Evolutionary conservation across 2,888 invertebrate genomes (phyloP).

Genomic region (Eilema griseolum): DNA sequence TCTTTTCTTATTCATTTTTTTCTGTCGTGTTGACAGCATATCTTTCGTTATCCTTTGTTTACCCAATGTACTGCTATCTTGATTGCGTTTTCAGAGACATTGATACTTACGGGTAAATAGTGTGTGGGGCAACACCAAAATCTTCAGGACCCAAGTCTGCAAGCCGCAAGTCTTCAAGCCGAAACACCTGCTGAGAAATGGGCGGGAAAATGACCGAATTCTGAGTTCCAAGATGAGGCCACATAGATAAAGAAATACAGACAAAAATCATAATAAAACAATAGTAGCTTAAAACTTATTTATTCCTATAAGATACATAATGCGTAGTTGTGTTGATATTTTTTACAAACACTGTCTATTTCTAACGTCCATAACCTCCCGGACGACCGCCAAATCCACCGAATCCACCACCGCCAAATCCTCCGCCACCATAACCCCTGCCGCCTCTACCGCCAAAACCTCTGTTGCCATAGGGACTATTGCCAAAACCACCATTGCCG

Average conservation of each 20-base stretch:
- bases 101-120: not conserved
- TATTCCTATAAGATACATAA: not conserved
- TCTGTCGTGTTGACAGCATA: no score
- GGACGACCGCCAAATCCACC: constrained; percentile 26
- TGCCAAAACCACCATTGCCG: constrained; percentile 23
- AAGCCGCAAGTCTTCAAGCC: no score
- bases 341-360: not conserved
- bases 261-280: not conserved
- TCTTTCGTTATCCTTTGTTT: no score
- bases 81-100: no score
- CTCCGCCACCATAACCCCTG: constrained; percentile 50
- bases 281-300: not conserved
- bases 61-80: no score
- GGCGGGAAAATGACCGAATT: no score
- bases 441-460: constrained; percentile 47
- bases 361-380: constrained; percentile 5
- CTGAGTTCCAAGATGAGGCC: no score
- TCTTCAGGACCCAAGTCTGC: no score
- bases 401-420: constrained; percentile 22
- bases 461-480: constrained; percentile 10
- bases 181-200: no score
- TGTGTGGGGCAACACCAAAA: not conserved
- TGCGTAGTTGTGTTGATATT: not conserved
- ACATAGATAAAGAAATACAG: no score
- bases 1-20: no score